Evolutionary conservation across 2,113 vertebrate species (phyloP), one percentile per base, ranked within the genome.

Genomic region (Danionella cerebrum): DNA sequence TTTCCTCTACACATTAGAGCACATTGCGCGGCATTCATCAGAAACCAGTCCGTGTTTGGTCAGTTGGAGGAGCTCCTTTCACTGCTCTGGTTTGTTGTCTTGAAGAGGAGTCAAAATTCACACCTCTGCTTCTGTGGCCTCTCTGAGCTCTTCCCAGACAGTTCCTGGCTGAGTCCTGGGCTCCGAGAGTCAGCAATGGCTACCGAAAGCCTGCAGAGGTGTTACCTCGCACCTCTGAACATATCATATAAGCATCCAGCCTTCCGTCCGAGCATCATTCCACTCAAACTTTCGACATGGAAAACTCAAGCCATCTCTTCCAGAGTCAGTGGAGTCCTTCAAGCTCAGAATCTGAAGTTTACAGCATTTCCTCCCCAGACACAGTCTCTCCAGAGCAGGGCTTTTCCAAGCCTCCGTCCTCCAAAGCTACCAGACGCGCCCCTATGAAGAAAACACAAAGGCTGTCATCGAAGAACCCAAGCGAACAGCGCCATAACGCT

Each of bases 61-160:
- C 42, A 41, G 42, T 74, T 64, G 65, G 52, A 65, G 39, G 60
- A 36, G 64, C 22, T 2, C 50, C 72, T 62, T 76, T 76, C 85
- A 68, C 36, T 80, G 77, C 83, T 24, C 41, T 47, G 18, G 48
- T 25, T 85, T 86, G 80, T 84, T 84, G 78, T 82, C 84, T 80
- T 79, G 78, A 78, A 68, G 68, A 88, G 86, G 89, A 83, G 88
- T 86, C 80, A 88, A 83, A 90, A 86, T 84, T 91, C 88, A 90
- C 89, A 90, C 89, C 70, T 89, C 75, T 5, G 59, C 76, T 83
- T 70, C 75, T 82, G 81, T n/a, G 42, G 54, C 48, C 60, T 76
- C 47, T 33, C 29, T 2, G 18, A 82, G 67, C 71, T 76, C 84
- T 90, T 89, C 88, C 85, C 88, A 89, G 84, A 82, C 76, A 74